phyloP scores from a whole-genome alignment of 2,888 invertebrate genomes.

The Melinaea marsaeus region DNA sequence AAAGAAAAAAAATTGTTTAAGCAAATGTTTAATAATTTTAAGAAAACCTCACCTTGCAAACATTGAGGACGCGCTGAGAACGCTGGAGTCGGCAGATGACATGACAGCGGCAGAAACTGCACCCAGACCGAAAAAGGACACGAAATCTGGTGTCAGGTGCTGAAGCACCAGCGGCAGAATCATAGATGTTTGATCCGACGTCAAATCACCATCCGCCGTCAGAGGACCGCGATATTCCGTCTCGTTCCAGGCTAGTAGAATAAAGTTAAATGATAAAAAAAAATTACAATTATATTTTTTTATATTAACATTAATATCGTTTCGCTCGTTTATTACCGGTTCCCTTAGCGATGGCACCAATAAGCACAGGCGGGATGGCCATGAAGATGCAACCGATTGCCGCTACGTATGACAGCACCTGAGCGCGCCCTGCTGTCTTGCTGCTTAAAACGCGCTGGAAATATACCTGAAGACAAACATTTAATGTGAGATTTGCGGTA shows the following conservation, averaged over 20 bases:
- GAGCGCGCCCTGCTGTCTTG: constrained; percentile 95
- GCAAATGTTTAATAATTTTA: background rate
- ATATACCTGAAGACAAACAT: constrained; percentile 83
- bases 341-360: constrained; percentile 97
- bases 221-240: constrained; percentile 86
- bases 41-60: constrained; percentile 84
- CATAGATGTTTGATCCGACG: constrained; percentile 90
- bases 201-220: constrained; percentile 81
- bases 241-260: constrained; percentile 92
- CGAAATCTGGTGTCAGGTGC: constrained; percentile 95
- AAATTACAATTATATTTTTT: background rate
- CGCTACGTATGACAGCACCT: constrained; percentile 96
- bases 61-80: constrained; percentile 98
- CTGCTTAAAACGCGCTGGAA: constrained; percentile 98
- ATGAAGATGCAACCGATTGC: constrained; percentile 97
- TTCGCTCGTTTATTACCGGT: constrained; percentile 82
- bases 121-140: constrained; percentile 98
- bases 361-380: constrained; percentile 97
- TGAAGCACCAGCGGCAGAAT: constrained; percentile 98
- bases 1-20: background rate
- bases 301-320: background rate
- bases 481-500: no score
- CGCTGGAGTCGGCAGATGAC: constrained; percentile 99
- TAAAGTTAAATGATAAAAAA: constrained; percentile 1
- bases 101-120: constrained; percentile 99